Percentiles rank a stretch among this genome's conserved stretches.
Evolutionary conservation across 1,140 invertebrate species (phyloP).

Genomic region (Lucilia cuprina): DNA sequence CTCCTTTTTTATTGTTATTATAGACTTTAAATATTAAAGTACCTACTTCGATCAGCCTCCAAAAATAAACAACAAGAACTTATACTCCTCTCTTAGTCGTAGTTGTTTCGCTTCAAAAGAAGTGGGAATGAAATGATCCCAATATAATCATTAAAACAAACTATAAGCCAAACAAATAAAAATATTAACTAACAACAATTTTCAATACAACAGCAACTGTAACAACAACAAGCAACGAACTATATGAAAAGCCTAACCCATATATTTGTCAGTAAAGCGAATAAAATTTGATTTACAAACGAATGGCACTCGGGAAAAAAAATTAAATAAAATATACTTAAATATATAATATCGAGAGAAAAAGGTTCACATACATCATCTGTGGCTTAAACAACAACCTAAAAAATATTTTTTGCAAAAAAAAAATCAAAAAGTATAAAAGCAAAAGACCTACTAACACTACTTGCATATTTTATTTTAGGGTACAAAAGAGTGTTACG

Average conservation of each 20-base stretch:
- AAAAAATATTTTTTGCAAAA: background rate
- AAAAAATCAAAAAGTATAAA: background rate
- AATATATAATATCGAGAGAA: background rate
- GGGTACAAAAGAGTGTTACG: too few species aligned
- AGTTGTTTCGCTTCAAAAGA: background rate
- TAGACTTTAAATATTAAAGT: background rate
- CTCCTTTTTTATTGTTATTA: background rate
- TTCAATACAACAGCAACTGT: background rate
- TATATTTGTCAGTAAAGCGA: slow-evolving; percentile 59
- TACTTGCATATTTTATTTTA: background rate
- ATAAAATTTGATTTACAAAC: slow-evolving; percentile 57
- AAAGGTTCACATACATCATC: slow-evolving; percentile 20
- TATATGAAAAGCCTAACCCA: slow-evolving; percentile 52
- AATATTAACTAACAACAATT: slow-evolving; percentile 3
- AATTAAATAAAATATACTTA: background rate
- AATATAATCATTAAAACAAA: background rate
- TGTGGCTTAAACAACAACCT: background rate
- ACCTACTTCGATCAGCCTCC: background rate
- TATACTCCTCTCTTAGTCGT: background rate
- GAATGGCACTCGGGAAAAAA: background rate
- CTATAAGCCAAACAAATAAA: background rate
- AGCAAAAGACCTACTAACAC: background rate
- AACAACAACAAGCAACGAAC: background rate
- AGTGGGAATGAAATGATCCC: background rate
- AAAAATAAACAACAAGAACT: background rate